phyloP scores from a whole-genome alignment of 1,140 invertebrate species.

The Ceratina japonica region DNA sequence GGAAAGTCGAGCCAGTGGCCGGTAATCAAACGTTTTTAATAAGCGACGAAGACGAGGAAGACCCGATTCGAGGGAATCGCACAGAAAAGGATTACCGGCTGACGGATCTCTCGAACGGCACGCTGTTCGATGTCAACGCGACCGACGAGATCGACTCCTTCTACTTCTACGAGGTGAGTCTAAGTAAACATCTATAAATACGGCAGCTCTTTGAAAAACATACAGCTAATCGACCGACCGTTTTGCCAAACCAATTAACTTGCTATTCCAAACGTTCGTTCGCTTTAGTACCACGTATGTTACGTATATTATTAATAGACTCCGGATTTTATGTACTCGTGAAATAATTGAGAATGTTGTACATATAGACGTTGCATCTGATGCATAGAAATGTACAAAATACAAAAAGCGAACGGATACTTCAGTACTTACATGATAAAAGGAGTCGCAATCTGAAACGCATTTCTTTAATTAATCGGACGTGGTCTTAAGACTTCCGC shows the following conservation, averaged over 20 bases:
- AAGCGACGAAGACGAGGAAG: not conserved
- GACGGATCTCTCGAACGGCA: conserved; percentile 49
- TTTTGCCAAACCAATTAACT: too few relatives aligned
- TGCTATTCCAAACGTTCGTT: not conserved
- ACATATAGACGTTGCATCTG: too few relatives aligned
- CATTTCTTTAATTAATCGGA: too few relatives aligned
- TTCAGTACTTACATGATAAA: too few relatives aligned
- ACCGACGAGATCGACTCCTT: conserved; percentile 71
- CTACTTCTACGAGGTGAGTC: conserved; percentile 74
- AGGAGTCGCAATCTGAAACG: too few relatives aligned
- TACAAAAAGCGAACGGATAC: too few relatives aligned
- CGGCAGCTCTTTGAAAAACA: not conserved
- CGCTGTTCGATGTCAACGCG: conserved; percentile 56
- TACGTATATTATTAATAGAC: too few relatives aligned
- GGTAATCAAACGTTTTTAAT: conserved; percentile 45
- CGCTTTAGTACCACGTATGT: too few relatives aligned
- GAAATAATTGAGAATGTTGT: too few relatives aligned
- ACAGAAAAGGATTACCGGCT: conserved; percentile 28
- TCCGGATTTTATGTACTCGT: too few relatives aligned
- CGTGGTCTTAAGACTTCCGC: too few relatives aligned
- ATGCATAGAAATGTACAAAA: too few relatives aligned
- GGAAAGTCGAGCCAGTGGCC: conserved; percentile 13
- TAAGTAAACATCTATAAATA: conserved; percentile 18
- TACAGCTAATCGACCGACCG: not conserved
- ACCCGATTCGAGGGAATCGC: conserved; percentile 1